These are phyloP conservation scores for Serrognathus titanus DNA, from an alignment of 2,888 invertebrate genomes.

Conservation along the genomic window DNA sequence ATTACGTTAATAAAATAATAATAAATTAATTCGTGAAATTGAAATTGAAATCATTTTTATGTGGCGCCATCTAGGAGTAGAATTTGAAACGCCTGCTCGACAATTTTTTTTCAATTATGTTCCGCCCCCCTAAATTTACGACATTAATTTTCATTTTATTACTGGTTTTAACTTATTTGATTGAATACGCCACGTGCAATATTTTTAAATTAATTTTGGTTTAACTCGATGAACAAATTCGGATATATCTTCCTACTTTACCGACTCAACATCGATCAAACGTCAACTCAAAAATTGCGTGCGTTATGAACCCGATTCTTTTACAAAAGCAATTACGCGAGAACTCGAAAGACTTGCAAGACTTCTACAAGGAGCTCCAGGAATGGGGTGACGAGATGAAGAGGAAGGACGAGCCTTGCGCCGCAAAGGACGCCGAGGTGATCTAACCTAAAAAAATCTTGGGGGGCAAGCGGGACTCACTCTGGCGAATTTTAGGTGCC, in stretches of 20 bases:
- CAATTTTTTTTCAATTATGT: too few relatives aligned
- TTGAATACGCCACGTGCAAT: too few relatives aligned
- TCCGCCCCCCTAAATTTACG: too few relatives aligned
- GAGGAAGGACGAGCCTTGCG: conserved; percentile 54
- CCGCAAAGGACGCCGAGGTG: conserved; percentile 9
- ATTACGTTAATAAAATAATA: too few relatives aligned
- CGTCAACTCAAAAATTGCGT: not conserved
- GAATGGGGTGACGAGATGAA: conserved; percentile 72
- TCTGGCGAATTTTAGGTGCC: conserved; percentile 43
- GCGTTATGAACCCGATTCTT: conserved; percentile 57
- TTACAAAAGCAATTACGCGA: conserved; percentile 70
- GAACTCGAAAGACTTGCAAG: conserved; percentile 67
- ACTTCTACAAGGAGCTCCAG: conserved; percentile 68
- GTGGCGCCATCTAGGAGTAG: too few relatives aligned
- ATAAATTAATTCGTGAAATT: too few relatives aligned
- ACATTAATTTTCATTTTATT: too few relatives aligned
- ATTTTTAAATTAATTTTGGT: too few relatives aligned
- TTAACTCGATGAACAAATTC: not conserved
- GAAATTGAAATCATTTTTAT: too few relatives aligned
- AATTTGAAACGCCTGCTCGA: too few relatives aligned
- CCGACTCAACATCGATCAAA: not conserved
- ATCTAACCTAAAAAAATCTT: not conserved
- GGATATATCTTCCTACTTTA: not conserved
- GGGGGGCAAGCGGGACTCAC: conserved; percentile 39
- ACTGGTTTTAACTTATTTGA: too few relatives aligned